Percentiles rank a stretch among this genome's conserved stretches.
Conservation (phyloP, 2,888 invertebrate species). For the Acheta domesticus region DNA sequence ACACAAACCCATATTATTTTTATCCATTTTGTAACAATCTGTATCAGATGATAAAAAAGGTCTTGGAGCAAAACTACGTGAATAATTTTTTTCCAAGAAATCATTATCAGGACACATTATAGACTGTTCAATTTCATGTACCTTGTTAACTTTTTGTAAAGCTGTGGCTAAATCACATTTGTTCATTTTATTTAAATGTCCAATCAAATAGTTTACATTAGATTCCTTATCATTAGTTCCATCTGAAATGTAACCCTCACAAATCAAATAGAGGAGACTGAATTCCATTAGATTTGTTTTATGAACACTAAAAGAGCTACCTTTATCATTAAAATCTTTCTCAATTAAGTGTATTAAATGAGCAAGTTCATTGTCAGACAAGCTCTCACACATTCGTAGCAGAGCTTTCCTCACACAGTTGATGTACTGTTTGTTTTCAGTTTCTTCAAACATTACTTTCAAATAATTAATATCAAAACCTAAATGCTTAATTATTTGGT, state of each 20-base stretch:
- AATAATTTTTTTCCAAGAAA: too few relatives aligned
- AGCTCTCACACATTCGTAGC: not conserved
- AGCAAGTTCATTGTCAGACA: not conserved
- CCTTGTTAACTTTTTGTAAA: not conserved
- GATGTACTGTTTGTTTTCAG: not conserved
- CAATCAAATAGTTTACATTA: not conserved
- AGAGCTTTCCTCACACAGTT: not conserved
- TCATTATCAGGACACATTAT: too few relatives aligned
- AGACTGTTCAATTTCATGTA: too few relatives aligned
- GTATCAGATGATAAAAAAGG: too few relatives aligned
- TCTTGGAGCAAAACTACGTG: too few relatives aligned
- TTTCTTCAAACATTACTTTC: not conserved
- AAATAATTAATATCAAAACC: not conserved
- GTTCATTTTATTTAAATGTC: not conserved
- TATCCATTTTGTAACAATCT: not conserved
- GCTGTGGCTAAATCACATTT: not conserved
- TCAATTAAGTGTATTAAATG: not conserved
- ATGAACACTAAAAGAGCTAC: not conserved
- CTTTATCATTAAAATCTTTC: not conserved
- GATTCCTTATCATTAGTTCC: not conserved
- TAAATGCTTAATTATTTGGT: not conserved
- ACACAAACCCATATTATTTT: not conserved
- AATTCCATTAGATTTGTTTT: not conserved
- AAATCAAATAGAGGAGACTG: not conserved
- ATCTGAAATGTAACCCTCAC: not conserved